Evolutionary conservation across 2,888 invertebrate species (phyloP).

Genomic region (Phytoseiulus persimilis): DNA sequence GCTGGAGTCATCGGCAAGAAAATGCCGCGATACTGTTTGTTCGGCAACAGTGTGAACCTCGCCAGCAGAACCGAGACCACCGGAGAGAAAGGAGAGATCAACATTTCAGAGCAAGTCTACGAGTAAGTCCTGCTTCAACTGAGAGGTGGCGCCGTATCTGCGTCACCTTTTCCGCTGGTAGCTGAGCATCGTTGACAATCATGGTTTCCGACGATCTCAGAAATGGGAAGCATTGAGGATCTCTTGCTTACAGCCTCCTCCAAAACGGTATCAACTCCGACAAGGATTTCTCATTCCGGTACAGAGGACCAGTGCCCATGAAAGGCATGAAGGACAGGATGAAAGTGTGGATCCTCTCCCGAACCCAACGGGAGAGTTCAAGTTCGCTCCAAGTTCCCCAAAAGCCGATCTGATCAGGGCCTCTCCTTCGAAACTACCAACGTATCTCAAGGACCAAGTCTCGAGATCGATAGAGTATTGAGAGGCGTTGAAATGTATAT

Average conservation of each 20-base stretch:
- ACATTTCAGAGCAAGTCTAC: slow-evolving; percentile 84
- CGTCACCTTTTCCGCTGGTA: neutral
- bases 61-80: slow-evolving; percentile 89
- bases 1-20: slow-evolving; percentile 88
- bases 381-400: neutral
- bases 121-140: slow-evolving; percentile 56
- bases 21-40: slow-evolving; percentile 85
- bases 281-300: slow-evolving; percentile 71
- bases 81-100: slow-evolving; percentile 75
- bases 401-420: too few species aligned
- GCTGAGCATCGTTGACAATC: too few species aligned
- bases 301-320: slow-evolving; percentile 80
- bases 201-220: too few species aligned
- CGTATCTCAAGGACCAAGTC: too few species aligned
- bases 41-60: slow-evolving; percentile 86
- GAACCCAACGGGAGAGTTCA: slow-evolving; percentile 39
- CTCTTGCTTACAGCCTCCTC: slow-evolving; percentile 61
- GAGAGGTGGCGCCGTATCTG: neutral
- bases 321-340: slow-evolving; percentile 87
- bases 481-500: too few species aligned
- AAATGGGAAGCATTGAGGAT: too few species aligned
- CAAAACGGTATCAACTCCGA: slow-evolving; percentile 72
- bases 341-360: slow-evolving; percentile 79
- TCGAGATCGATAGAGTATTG: too few species aligned
- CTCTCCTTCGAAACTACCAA: too few species aligned